Evolutionary conservation across 1,140 invertebrate species (phyloP), one percentile per base, ranked within the genome.

Genomic region (Drosophila pruinosa): DNA sequence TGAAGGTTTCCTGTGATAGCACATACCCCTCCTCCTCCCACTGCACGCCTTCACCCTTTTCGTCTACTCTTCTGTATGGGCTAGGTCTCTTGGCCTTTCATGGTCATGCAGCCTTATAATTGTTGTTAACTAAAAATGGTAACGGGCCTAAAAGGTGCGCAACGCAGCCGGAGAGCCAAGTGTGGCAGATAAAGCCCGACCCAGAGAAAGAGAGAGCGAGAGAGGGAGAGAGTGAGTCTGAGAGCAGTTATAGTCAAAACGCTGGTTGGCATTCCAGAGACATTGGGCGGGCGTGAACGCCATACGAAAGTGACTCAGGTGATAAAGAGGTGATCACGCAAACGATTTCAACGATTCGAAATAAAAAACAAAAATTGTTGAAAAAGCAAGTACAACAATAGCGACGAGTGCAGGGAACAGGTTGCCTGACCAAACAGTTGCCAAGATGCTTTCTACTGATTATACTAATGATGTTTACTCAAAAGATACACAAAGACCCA

Each of bases 271-370:
- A 82, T 82, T 82, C 74, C 73, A 78, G 63, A 76, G 68, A 59
- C 48, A 28, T 21, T 58, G 61, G 36, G 4, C 34, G 54, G 24
- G 50, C 17, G 47, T 26, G 81, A 85, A 73, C 53, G 41, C 64
- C 72, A 86, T 85, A 86, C 50, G 50, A 67, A 81, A 64, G 77
- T 86, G 77, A 86, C 81, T 86, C 82, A 86, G 82, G 82, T 86
- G 81, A 85, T 86, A 81, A 86, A 81, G 75, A 50, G 58, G 10
- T 67, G 73, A 86, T 86, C 81, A 68, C 70, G 64, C 45, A 53
- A 47, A 26, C 41, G 45, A 38, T 62, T 57, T 47, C 8, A 70
- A 26, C 43, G 17, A 48, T 31, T 10, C 14, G 31, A 22, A 57
- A 57, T 28, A 17, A 52, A 22, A 38, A 19, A 21, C 8, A 38